Percentiles rank a stretch among this genome's conserved stretches.
phyloP scores from a whole-genome alignment of 2,888 invertebrate genomes.

The Lymantria dispar region DNA sequence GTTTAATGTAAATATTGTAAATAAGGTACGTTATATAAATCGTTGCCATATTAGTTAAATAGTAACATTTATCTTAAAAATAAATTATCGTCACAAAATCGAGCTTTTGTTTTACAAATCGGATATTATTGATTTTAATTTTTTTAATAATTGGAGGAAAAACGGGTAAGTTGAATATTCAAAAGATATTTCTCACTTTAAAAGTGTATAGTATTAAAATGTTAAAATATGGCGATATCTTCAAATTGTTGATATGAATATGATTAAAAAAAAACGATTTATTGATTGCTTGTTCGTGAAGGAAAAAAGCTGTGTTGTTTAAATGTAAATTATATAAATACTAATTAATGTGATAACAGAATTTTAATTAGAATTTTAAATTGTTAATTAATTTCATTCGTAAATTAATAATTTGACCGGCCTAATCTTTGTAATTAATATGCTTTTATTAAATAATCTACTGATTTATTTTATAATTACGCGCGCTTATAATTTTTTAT shows the following conservation, averaged over 20 bases:
- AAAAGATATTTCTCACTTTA: conserved; percentile 26
- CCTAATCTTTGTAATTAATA: not conserved
- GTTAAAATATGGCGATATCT: conserved; percentile 14
- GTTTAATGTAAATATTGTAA: conserved; percentile 40
- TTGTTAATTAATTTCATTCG: conserved; percentile 1
- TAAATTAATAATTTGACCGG: not conserved
- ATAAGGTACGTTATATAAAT: conserved; percentile 52
- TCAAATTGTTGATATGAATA: conserved; percentile 25
- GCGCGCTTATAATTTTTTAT: not conserved
- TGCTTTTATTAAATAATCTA: not conserved
- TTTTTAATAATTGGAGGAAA: conserved; percentile 14
- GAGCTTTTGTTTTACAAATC: conserved; percentile 51
- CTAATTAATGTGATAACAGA: conserved; percentile 43
- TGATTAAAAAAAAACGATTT: conserved; percentile 21
- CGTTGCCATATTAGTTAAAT: conserved; percentile 60
- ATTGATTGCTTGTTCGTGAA: conserved; percentile 23
- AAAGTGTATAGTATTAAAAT: conserved; percentile 26
- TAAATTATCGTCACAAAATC: conserved; percentile 42
- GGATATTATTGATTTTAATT: conserved; percentile 9
- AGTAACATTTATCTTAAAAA: conserved; percentile 34
- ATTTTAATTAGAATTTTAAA: conserved; percentile 12
- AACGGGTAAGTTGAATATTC: conserved; percentile 6
- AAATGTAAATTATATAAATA: conserved; percentile 41
- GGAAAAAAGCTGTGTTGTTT: conserved; percentile 42
- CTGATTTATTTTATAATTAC: not conserved